These are phyloP conservation scores for Neolamprologus sp. DNA, from an alignment of 2,113 vertebrate species.

Conservation along the genomic window DNA sequence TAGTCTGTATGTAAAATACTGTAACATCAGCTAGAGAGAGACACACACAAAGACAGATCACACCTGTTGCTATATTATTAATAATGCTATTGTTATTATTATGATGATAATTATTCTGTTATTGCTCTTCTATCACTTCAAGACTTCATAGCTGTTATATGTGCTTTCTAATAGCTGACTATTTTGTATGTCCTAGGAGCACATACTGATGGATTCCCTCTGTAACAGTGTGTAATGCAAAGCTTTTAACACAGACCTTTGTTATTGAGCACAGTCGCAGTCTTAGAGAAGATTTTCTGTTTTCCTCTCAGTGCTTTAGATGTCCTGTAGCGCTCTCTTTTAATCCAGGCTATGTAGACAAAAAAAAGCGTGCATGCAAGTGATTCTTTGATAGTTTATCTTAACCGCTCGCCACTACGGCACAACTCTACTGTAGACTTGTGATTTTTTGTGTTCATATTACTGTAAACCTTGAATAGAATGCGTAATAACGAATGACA, in stretches of 20 bases:
- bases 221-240: conserved; percentile 48
- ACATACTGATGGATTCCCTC: conserved; percentile 47
- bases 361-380: conserved; percentile 68
- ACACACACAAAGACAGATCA: not conserved
- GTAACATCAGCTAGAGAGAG: not conserved
- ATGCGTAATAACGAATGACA: conserved; percentile 42
- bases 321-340: conserved; percentile 56
- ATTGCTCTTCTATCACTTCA: conserved; percentile 46
- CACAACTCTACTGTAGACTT: conserved; percentile 56
- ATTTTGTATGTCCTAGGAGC: conserved; percentile 60
- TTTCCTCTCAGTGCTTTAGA: conserved; percentile 52
- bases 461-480: conserved; percentile 53
- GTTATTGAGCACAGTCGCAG: conserved; percentile 46
- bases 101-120: conserved; percentile 21
- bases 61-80: conserved; percentile 37
- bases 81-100: conserved; percentile 1
- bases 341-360: conserved; percentile 49
- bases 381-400: conserved; percentile 57
- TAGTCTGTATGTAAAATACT: conserved; percentile 39
- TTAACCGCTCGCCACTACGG: conserved; percentile 33
- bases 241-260: conserved; percentile 52
- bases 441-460: conserved; percentile 66
- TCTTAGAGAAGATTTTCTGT: conserved; percentile 32
- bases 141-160: conserved; percentile 51
- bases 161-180: conserved; percentile 60